Percentiles rank a stretch among this genome's conserved stretches.
Conservation (phyloP, 2,797 vertebrate species). For the Mionectes olivaceus region DNA sequence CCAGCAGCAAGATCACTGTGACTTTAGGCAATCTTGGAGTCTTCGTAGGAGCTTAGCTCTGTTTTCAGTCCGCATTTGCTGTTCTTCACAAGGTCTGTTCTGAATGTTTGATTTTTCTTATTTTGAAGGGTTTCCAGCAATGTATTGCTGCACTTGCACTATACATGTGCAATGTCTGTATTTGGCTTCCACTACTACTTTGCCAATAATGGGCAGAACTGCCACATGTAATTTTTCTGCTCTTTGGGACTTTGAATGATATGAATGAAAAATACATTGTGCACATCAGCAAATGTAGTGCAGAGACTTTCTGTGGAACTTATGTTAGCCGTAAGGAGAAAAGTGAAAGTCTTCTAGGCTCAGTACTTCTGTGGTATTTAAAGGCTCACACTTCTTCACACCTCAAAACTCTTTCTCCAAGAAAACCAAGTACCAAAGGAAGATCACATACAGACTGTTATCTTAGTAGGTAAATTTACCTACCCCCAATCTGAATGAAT, state of each 20-base stretch:
- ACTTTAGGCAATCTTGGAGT: neutral
- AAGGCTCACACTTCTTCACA: rapidly evolving
- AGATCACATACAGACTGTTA: neutral
- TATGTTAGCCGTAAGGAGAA: neutral
- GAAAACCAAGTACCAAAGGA: neutral
- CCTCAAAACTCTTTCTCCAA: neutral
- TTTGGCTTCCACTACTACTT: neutral
- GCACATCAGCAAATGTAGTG: neutral
- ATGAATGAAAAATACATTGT: neutral
- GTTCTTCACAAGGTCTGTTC: neutral
- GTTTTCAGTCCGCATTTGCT: neutral
- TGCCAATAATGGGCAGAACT: neutral
- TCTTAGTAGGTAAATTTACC: neutral
- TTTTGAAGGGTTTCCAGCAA: neutral
- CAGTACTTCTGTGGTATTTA: neutral
- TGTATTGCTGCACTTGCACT: neutral
- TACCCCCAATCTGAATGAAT: neutral
- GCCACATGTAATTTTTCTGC: neutral
- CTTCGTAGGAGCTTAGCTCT: neutral
- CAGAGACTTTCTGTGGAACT: neutral
- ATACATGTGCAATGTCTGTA: neutral
- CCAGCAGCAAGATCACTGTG: neutral
- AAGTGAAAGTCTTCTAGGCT: neutral
- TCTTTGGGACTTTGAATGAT: neutral
- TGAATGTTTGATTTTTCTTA: neutral